These are phyloP conservation scores for Euglossa dilemma DNA, from an alignment of 1,140 invertebrate genomes.

Conservation along the genomic window DNA sequence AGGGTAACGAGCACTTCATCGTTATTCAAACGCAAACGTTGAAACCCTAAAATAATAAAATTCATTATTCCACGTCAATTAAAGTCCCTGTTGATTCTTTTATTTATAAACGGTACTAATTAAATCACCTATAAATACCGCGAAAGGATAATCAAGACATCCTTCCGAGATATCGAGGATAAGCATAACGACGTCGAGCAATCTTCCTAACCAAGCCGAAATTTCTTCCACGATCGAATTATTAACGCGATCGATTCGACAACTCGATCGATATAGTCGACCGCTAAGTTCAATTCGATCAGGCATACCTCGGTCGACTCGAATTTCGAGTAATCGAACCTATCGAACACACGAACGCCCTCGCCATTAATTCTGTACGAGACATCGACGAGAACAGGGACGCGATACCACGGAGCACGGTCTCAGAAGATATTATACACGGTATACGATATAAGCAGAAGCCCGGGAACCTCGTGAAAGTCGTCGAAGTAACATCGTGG, in stretches of 20 bases:
- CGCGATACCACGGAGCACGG: conserved; percentile 6
- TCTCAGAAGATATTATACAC: conserved; percentile 17
- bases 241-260: no score
- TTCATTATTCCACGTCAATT: neutral
- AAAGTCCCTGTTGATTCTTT: neutral
- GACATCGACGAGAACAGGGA: conserved; percentile 7
- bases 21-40: neutral
- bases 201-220: neutral
- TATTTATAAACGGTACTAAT: neutral
- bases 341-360: neutral
- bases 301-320: neutral
- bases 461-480: conserved; percentile 63
- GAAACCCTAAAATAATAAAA: neutral
- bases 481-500: conserved; percentile 55
- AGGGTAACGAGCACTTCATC: neutral
- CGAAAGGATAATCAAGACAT: no score
- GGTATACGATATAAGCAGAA: conserved; percentile 46
- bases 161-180: neutral
- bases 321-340: neutral
- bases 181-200: no score
- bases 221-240: neutral
- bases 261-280: neutral
- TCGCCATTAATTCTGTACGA: neutral
- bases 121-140: neutral
- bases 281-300: neutral